phyloP scores from a whole-genome alignment of 2,888 invertebrate genomes.

The Lasioglossum pauxillum region DNA sequence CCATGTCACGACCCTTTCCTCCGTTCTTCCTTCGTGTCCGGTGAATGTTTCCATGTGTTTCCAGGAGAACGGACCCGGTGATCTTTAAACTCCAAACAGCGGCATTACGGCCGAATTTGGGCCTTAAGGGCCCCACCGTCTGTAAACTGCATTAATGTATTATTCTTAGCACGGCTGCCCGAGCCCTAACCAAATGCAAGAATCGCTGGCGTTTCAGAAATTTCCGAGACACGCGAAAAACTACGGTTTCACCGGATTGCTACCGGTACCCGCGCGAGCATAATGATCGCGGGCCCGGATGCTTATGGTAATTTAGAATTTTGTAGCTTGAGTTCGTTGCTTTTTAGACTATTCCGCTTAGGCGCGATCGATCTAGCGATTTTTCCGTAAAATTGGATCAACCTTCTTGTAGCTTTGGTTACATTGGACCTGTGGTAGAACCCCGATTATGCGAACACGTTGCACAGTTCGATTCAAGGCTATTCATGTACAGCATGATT shows the following conservation, averaged over 20 bases:
- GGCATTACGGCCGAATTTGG: slow-evolving; percentile 64
- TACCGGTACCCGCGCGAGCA: neutral
- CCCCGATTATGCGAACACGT: too few species aligned
- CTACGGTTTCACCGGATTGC: neutral
- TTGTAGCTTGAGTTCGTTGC: neutral
- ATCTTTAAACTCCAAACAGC: slow-evolving; percentile 64
- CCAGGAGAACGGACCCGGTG: slow-evolving; percentile 45
- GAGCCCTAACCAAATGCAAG: slow-evolving; percentile 37
- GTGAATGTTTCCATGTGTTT: slow-evolving; percentile 53
- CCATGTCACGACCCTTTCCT: slow-evolving; percentile 61
- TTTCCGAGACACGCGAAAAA: neutral
- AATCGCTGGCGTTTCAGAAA: slow-evolving; percentile 52
- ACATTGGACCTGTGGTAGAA: too few species aligned
- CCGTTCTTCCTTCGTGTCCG: slow-evolving; percentile 44
- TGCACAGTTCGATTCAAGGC: too few species aligned
- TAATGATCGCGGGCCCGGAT: neutral
- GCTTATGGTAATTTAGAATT: neutral
- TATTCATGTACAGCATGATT: too few species aligned
- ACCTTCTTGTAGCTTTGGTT: neutral
- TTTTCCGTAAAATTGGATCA: neutral
- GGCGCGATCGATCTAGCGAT: neutral
- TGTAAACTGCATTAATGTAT: slow-evolving; percentile 50
- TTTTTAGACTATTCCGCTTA: neutral
- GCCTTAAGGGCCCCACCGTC: slow-evolving; percentile 32
- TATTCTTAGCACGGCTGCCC: slow-evolving; percentile 50